Evolutionary conservation across 2,113 vertebrate genomes (phyloP).

Genomic region (Burhinus bistriatus): DNA sequence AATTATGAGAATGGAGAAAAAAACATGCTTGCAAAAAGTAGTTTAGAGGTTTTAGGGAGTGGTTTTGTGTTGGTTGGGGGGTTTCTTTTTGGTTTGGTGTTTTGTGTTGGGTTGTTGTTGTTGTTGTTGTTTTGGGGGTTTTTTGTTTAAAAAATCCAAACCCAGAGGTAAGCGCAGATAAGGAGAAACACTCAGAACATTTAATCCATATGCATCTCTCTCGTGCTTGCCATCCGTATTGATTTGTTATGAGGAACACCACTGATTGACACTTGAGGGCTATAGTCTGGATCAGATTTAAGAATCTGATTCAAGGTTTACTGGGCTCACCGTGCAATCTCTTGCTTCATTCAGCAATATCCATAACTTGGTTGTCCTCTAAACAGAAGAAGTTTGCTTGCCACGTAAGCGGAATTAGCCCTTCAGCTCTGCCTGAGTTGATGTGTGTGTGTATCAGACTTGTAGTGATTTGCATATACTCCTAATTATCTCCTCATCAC

Average conservation of each 20-base stretch:
- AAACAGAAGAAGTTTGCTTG: background rate
- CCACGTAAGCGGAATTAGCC: background rate
- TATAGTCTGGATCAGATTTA: background rate
- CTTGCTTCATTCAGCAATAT: background rate
- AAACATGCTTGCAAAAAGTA: background rate
- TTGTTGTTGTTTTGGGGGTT: too few relatives aligned
- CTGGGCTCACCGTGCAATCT: background rate
- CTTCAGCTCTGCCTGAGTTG: background rate
- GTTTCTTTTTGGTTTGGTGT: background rate
- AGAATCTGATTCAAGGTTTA: background rate
- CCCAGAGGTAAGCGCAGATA: background rate
- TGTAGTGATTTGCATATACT: background rate
- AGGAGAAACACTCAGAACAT: background rate
- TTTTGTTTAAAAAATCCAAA: background rate
- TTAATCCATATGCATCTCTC: background rate
- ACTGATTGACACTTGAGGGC: background rate
- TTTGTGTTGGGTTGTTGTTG: background rate
- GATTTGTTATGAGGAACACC: background rate
- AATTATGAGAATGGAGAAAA: background rate
- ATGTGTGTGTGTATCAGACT: background rate
- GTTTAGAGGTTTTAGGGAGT: background rate
- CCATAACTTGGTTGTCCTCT: background rate
- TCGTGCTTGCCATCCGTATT: fast-evolving
- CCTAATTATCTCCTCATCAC: conserved; percentile 29
- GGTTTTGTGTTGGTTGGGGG: too few relatives aligned